These are phyloP conservation scores for Scaptomyza cyrtandrae DNA, from an alignment of 2,888 invertebrate genomes.

Conservation along the genomic window DNA sequence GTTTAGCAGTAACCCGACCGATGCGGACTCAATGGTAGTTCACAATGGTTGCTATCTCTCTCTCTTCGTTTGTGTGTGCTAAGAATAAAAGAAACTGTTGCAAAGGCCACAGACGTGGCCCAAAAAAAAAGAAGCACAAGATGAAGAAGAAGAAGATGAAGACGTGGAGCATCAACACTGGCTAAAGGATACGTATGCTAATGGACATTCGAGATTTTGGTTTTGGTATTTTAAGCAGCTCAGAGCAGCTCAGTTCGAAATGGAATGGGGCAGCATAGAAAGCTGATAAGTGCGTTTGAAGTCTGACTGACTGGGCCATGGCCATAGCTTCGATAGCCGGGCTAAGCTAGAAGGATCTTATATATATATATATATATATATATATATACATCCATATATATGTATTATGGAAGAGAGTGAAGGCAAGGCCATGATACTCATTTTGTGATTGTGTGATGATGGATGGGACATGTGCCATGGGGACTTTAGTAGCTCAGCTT, in stretches of 20 bases:
- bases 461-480: conserved; percentile 74
- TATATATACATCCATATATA: neutral
- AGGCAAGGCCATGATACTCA: conserved; percentile 70
- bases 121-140: conserved; percentile 8
- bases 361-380: conserved; percentile 1
- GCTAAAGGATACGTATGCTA: conserved; percentile 71
- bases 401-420: neutral
- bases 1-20: conserved; percentile 34
- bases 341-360: conserved; percentile 20
- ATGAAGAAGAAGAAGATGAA: neutral
- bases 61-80: conserved; percentile 20
- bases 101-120: conserved; percentile 57
- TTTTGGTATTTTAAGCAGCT: conserved; percentile 79
- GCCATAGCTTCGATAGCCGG: conserved; percentile 33
- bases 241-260: conserved; percentile 35
- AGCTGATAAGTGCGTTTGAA: conserved; percentile 81
- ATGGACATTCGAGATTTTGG: conserved; percentile 81
- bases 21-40: conserved; percentile 44
- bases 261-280: conserved; percentile 17
- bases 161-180: conserved; percentile 16
- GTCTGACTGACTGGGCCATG: conserved; percentile 58
- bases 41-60: conserved; percentile 32
- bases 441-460: conserved; percentile 82
- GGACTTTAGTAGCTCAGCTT: conserved; percentile 47
- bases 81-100: conserved; percentile 53